Base-by-base conservation (phyloP, 2,888 invertebrate genomes). In the Pseudococcus viburni region DNA sequence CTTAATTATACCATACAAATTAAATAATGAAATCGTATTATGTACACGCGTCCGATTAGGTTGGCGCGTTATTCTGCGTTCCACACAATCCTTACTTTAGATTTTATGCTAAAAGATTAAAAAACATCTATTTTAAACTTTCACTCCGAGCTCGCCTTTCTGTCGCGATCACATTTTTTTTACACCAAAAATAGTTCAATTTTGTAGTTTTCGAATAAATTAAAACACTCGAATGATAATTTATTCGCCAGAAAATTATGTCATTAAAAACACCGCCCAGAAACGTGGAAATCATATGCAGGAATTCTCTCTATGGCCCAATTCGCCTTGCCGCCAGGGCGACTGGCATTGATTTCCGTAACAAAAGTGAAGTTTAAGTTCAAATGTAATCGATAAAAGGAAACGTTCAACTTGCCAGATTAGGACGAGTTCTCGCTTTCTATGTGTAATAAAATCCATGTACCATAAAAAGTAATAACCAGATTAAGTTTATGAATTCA, bases 111-210 rank as follows among this genome's bases (percentile, higher is more conserved):
- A 55, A 55, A 59, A 59, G 59, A 59, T 59, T 19, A 22, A 73
- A 73, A 73, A 73, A 73, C 68, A 26, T 59, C n/a, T 73, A 73
- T 73, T 73, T 33, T 42, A 80, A 80, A 80, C 80, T 80, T 80
- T 80, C 80, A 80, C 80, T 42, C 0, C 12, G 26, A 33, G 26
- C 26, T 33, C 26, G 26, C 26, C 26, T 33, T 33, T 33, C 26
- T 33, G 26, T 33, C 26, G 26, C 26, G 26, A 33, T 33, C 26
- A 33, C 42, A 19, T 73, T 8, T 22, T 46, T 80, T 42, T 80
- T 80, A 26, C 8, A n/a, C 17, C n/a, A 80, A 80, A 39, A 42
- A n/a, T 80, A 42, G 11, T 80, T 46, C 80, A 19, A 80, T n/a
- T 80, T 6, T 22, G 5, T 0, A 0, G 77, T 77, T 15, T 26